Conservation (phyloP, 2,888 invertebrate genomes). For the Orchesella flavescens region DNA sequence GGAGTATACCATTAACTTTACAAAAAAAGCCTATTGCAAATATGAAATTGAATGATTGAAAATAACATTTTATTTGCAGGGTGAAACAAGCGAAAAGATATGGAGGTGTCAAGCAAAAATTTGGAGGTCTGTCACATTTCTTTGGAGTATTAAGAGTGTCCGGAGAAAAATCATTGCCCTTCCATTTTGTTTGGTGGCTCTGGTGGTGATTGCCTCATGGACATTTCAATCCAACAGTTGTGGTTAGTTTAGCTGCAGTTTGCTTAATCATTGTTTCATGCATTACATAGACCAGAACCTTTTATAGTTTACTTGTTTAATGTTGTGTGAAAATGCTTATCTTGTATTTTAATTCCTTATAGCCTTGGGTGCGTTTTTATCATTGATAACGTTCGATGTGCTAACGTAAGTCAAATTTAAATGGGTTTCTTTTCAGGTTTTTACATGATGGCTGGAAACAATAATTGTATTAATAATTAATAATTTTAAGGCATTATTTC, state of each 20-base stretch:
- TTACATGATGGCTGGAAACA: background rate
- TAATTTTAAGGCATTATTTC: background rate
- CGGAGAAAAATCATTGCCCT: conserved; percentile 66
- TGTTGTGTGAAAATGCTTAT: too few species aligned
- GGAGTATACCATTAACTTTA: too few species aligned
- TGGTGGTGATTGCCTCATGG: conserved; percentile 65
- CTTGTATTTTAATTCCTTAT: conserved; percentile 10
- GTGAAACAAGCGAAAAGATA: conserved; percentile 51
- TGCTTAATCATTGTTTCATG: background rate
- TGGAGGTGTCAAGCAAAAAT: conserved; percentile 57
- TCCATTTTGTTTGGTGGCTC: conserved; percentile 63
- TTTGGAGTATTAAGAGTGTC: conserved; percentile 67
- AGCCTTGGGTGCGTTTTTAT: conserved; percentile 69
- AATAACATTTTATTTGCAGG: conserved; percentile 41
- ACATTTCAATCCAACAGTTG: conserved; percentile 68
- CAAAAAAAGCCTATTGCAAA: too few species aligned
- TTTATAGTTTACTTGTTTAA: too few species aligned
- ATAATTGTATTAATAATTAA: too few species aligned
- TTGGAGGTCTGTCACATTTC: conserved; percentile 54
- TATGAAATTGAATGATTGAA: conserved; percentile 2
- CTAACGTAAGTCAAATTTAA: conserved; percentile 64
- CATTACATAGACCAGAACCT: too few species aligned
- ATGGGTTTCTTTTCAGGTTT: background rate
- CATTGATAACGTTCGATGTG: conserved; percentile 69
- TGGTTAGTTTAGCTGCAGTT: conserved; percentile 55